A percentile compares a stretch with the other conserved stretches of the same genome.
These are phyloP conservation scores for Vicugna pacos DNA, from an alignment of 2,113 vertebrate genomes.

Conservation along the genomic window DNA sequence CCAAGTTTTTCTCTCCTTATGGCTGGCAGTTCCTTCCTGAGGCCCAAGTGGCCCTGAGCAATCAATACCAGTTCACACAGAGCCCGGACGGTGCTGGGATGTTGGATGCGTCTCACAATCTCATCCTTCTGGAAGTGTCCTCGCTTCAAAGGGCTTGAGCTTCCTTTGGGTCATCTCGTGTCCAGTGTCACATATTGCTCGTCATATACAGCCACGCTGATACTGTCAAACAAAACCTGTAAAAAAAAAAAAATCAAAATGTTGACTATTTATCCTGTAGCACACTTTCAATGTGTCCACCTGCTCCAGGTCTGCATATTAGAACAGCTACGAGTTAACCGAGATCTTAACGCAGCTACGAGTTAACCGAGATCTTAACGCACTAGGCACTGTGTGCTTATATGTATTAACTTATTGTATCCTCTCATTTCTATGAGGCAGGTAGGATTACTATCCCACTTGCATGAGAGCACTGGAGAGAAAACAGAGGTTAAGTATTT, in stretches of 20 bases:
- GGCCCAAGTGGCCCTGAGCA: neutral
- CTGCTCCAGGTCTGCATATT: neutral
- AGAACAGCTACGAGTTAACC: neutral
- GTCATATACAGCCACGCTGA: neutral
- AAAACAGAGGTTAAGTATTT: neutral
- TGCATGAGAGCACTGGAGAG: neutral
- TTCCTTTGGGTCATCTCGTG: slow-evolving; percentile 1
- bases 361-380: neutral
- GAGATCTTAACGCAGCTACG: neutral
- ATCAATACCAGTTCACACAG: neutral
- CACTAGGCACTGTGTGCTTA: neutral
- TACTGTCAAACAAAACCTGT: slow-evolving; percentile 33
- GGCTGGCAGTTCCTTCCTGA: neutral
- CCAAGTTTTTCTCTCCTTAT: neutral
- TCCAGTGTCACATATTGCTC: neutral
- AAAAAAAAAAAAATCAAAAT: neutral
- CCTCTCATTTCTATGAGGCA: neutral
- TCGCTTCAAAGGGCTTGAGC: neutral
- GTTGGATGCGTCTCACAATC: neutral
- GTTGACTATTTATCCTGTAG: neutral
- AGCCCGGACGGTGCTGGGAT: neutral
- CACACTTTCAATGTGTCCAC: neutral
- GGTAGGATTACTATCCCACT: neutral
- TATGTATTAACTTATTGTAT: neutral
- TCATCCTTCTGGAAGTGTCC: neutral